Base-by-base conservation (phyloP, 2,888 invertebrate genomes). In the Noctua janthina region DNA sequence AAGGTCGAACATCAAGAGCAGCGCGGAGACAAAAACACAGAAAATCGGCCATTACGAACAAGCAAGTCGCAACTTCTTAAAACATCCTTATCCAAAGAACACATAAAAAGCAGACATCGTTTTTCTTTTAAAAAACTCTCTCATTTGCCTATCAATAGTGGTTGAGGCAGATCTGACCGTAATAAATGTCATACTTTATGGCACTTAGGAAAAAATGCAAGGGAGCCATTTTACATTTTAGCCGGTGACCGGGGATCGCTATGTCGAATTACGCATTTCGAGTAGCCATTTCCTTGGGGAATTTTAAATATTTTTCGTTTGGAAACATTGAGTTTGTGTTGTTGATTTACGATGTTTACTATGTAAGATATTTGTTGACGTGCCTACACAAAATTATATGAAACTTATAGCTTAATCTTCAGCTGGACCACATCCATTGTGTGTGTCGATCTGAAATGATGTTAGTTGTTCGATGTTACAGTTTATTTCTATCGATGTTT, bases 91-190 rank as follows among this genome's bases (percentile, higher is more conserved):
- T 95, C 94, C 95, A 94, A 94, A 95, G 95, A 95, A 95, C 96
- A 96, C 97, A 97, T 97, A 97, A 97, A 97, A 96, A 95, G 93
- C 97, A 97, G 97, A 96, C 97, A 96, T 96, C 96, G 97, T 96
- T 97, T 96, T 95, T 97, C 96, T 96, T 96, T 97, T 96, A 97
- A 96, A 96, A 97, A 96, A 95, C 95, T 96, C 96, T 96, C 96
- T 96, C 97, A 96, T 97, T 97, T 97, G 97, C 96, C 97, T 97
- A 96, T 96, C 97, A 96, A 97, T 97, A 96, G 97, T 97, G 97
- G 95, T 96, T 94, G 94, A 95, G 95, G 96, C 96, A 96, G 96
- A 96, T 96, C 95, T 96, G 96, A 97, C 96, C 96, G 96, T 97
- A 96, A 97, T 97, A 97, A 97, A 97, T 96, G 96, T 97, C 96